Evolutionary conservation across 2,888 invertebrate genomes (phyloP), one percentile per base, ranked within the genome.

Genomic region (Erebia aethiops): DNA sequence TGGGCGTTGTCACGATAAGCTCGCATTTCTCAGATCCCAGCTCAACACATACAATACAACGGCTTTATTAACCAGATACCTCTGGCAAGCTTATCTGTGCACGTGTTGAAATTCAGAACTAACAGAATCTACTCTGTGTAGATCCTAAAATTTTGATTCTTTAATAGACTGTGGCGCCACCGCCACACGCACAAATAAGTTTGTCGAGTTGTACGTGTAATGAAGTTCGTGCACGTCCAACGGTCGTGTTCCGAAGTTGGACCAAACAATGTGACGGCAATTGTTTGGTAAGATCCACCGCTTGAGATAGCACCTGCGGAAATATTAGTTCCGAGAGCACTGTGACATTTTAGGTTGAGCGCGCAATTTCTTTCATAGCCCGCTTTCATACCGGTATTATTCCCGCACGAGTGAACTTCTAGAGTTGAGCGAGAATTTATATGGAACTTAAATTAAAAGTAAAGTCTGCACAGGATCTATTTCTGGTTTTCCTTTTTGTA

Each of bases 1-100:
- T 87, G 83, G 88, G 89, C 85, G 86, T 84, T 81, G 86, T 85
- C 84, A 86, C 85, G 85, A 86, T 86, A 83, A 83, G 81, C 80
- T 77, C 77, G 21, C 80, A 82, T 86, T 83, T 82, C 83, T 83
- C 77, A 78, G 78, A 81, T 80, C 81, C 80, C 82, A 80, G 69
- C 68, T 72, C 67, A 67, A 71, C 72, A 75, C 64, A 71, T 68
- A 73, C 68, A 57, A 63, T 68, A 73, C 68, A 57, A 63, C 71
- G 56, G 69, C 71, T 71, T 73, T 74, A 74, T 69, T 74, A 71
- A 51, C 60, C 60, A 62, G 73, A 35, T 35, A 35, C 35, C 35
- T 35, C 35, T 35, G 5, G 7, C 35, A 35, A 35, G 7, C 35
- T 35, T 35, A 35, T 35, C 5, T 35, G 35, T 35, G 35, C 35